Conservation (phyloP, 2,797 vertebrate species). For the Chelmon rostratus region DNA sequence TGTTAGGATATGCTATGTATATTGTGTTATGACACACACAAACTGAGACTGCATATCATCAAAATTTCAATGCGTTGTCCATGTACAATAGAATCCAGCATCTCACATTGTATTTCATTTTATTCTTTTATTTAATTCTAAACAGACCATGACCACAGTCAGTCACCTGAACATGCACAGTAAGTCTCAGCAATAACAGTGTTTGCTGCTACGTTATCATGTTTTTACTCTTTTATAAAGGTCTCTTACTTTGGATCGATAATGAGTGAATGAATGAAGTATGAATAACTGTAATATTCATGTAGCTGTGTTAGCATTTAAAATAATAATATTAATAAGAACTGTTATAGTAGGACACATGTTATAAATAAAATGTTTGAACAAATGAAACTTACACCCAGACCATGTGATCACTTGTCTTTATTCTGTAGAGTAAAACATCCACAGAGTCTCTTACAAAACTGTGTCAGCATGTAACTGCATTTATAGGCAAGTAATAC, state of each 20-base stretch:
- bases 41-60: background rate
- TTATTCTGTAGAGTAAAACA: constrained; percentile 32
- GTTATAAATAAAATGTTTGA: constrained; percentile 10
- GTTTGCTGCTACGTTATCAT: background rate
- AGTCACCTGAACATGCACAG: background rate
- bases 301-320: background rate
- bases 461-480: background rate
- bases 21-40: background rate
- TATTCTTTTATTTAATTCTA: background rate
- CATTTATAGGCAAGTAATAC: background rate
- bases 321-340: constrained; percentile 8
- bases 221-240: constrained; percentile 21
- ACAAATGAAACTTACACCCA: background rate
- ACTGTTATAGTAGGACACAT: background rate
- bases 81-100: background rate
- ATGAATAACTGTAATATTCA: background rate
- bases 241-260: constrained; percentile 6
- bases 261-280: background rate
- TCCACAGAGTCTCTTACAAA: constrained; percentile 18
- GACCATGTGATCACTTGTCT: constrained; percentile 39
- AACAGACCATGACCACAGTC: background rate
- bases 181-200: background rate
- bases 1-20: background rate
- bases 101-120: background rate
- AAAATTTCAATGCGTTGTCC: background rate